Conservation (phyloP, 2,113 vertebrate genomes). For the Misgurnus mizolepis region DNA sequence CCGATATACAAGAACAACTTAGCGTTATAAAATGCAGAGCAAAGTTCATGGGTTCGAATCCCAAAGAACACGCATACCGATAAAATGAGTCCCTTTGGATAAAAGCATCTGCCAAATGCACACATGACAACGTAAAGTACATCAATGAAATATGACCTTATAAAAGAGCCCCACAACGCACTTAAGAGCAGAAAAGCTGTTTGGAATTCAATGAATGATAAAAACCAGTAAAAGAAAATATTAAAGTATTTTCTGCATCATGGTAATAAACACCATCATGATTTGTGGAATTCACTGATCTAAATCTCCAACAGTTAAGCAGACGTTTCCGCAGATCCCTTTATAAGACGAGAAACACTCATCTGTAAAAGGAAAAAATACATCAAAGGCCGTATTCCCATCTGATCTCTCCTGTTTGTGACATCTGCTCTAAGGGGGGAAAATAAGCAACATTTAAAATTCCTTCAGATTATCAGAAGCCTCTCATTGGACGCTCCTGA, state of each 20-base stretch:
- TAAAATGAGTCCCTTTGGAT: no score
- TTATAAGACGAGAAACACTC: slow-evolving; percentile 24
- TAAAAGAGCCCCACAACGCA: no score
- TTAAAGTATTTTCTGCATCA: background rate
- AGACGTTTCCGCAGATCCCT: slow-evolving; percentile 62
- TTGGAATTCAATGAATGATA: background rate
- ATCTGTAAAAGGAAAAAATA: slow-evolving; percentile 46
- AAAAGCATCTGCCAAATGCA: no score
- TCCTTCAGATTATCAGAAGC: slow-evolving; percentile 68
- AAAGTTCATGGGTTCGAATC: no score
- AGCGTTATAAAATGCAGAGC: no score
- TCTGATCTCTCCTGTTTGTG: slow-evolving; percentile 66
- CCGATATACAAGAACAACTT: no score
- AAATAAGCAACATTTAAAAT: slow-evolving; percentile 67
- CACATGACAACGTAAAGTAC: no score
- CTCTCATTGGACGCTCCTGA: slow-evolving; percentile 53
- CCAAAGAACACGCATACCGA: no score
- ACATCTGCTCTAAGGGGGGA: slow-evolving; percentile 66
- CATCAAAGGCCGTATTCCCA: slow-evolving; percentile 67
- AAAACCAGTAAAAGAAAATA: background rate
- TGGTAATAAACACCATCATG: background rate
- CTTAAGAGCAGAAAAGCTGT: no score
- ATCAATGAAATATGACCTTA: no score
- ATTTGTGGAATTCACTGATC: slow-evolving; percentile 9
- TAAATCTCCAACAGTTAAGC: slow-evolving; percentile 21